phyloP scores from a whole-genome alignment of 2,888 invertebrate genomes.

The Acleris holmiana region DNA sequence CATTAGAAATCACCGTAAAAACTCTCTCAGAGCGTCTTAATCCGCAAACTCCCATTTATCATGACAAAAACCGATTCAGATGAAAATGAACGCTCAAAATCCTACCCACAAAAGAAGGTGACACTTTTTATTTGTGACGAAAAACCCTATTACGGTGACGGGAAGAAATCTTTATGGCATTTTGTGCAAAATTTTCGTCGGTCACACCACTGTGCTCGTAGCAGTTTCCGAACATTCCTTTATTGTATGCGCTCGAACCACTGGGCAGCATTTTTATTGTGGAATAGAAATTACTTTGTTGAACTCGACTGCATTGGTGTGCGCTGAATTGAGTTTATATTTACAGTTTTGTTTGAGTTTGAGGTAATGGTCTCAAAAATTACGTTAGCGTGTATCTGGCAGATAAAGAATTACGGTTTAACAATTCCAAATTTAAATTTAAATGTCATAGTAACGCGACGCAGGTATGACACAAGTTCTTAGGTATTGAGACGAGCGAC shows the following conservation, averaged over 20 bases:
- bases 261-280: slow-evolving; percentile 3
- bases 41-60: slow-evolving; percentile 36
- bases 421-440: no score
- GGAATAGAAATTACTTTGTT: background rate
- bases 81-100: slow-evolving; percentile 29
- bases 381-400: no score
- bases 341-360: no score
- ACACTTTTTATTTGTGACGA: slow-evolving; percentile 17
- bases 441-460: no score
- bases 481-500: no score
- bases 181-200: slow-evolving; percentile 14
- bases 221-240: slow-evolving; percentile 4
- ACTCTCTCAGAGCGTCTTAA: slow-evolving; percentile 23
- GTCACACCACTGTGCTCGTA: background rate
- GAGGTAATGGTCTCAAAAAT: no score
- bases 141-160: slow-evolving; percentile 15
- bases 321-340: no score
- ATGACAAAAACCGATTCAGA: slow-evolving; percentile 34
- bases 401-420: no score
- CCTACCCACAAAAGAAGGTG: slow-evolving; percentile 12
- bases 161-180: slow-evolving; percentile 13
- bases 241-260: background rate
- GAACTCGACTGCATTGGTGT: background rate
- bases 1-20: slow-evolving; percentile 18
- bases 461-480: no score